Base-by-base conservation (phyloP, 2,797 vertebrate genomes). In the Siniperca undulata region DNA sequence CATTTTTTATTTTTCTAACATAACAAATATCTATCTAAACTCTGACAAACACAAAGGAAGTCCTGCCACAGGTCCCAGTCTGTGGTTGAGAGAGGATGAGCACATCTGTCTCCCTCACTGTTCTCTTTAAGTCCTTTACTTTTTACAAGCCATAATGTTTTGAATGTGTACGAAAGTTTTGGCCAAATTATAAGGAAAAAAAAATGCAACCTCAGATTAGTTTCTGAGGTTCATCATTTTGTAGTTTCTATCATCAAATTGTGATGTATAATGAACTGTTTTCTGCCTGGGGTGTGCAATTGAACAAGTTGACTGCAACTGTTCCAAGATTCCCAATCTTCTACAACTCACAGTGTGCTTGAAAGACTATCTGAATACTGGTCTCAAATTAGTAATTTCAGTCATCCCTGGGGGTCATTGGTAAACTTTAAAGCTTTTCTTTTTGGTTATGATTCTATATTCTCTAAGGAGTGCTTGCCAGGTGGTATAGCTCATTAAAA, bases 51-150 rank as follows among this genome's bases (percentile, higher is more conserved):
- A 56, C 27, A 30, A 50, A 24, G n/a, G n/a, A 22, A 38, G 73
- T 65, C 44, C 27, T 60, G 68, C 77, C 74, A 90, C 84, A 86
- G 81, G 77, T 84, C 85, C 85, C 86, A 91, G 92, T 85, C 83
- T 84, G 83, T 85, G 81, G 73, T 53, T 70, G 38, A 67, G 20
- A 65, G 55, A 52, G 7, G 13, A 58, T 59, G 22, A 75, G 11
- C 24, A 59, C 13, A 62, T 72, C 22, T 14, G 44, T 69, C 22
- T 70, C 7, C 38, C 60, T 74, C 16, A 50, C 34, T 40, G 40
- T 74, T 77, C 19, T 66, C 48, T 66, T 36, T 9, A 38, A 44
- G 12, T 70, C 12, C 17, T 62, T 71, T 48, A 66, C 36, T 64
- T 78, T 69, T 40, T 13, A 56, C 8, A 62, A 46, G 2, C 12